phyloP scores from a whole-genome alignment of 2,797 vertebrate genomes.

The Pelodytes ibericus region DNA sequence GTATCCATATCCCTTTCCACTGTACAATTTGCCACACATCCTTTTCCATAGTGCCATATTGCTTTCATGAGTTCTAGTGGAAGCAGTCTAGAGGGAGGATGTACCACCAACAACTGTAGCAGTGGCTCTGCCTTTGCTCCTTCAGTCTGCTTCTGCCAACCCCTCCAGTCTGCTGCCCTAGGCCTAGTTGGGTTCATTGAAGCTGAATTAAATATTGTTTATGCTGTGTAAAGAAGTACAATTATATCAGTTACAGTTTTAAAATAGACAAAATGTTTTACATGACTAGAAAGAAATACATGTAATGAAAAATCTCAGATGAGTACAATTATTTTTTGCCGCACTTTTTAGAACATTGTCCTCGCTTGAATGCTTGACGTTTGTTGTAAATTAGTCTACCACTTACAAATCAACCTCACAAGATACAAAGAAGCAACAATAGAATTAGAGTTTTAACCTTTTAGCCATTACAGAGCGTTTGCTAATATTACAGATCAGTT shows the following conservation, averaged over 20 bases:
- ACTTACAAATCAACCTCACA: conserved; percentile 43
- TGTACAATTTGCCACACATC: no score
- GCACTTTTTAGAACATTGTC: neutral
- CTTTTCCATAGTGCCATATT: no score
- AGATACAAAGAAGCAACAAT: conserved; percentile 11
- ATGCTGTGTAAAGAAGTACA: neutral
- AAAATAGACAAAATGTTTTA: neutral
- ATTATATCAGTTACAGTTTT: neutral
- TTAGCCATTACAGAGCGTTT: conserved; percentile 53
- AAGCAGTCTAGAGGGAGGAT: no score
- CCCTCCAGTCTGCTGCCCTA: no score
- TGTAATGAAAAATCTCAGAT: neutral
- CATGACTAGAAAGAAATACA: neutral
- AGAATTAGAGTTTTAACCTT: conserved; percentile 45
- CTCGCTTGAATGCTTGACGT: conserved; percentile 45
- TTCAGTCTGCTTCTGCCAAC: no score
- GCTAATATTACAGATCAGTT: conserved; percentile 46
- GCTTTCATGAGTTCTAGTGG: no score
- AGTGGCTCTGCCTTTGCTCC: no score
- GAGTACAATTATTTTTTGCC: neutral
- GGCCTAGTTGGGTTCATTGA: no score
- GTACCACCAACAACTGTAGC: no score
- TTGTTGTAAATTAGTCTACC: conserved; percentile 56
- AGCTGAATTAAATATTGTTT: no score
- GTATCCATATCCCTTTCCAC: no score